phyloP scores from a whole-genome alignment of 2,797 vertebrate genomes.

The Diplodus puntazzo region DNA sequence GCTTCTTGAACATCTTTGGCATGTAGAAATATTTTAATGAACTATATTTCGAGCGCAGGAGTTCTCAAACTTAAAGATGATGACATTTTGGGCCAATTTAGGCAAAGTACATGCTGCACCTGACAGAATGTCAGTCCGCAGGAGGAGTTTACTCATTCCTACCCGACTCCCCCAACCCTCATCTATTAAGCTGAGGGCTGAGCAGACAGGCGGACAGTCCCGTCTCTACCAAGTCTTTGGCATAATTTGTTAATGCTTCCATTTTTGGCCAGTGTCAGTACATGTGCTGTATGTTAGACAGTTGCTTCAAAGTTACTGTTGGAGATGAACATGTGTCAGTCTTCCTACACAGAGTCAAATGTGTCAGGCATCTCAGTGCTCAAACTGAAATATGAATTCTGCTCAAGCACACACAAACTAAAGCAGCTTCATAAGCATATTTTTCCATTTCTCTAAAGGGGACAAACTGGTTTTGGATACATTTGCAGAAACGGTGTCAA shows the following conservation, averaged over 20 bases:
- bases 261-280: not conserved
- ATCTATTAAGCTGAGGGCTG: constrained; percentile 25
- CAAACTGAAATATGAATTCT: too few species aligned
- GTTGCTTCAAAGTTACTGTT: not conserved
- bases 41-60: constrained; percentile 11
- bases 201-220: constrained; percentile 26
- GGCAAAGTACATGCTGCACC: constrained; percentile 12
- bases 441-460: too few species aligned
- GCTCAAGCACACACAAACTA: too few species aligned
- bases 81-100: constrained; percentile 63
- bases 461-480: too few species aligned
- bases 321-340: not conserved
- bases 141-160: constrained; percentile 24
- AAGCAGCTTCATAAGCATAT: too few species aligned
- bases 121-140: constrained; percentile 55
- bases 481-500: too few species aligned
- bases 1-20: not conserved
- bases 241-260: constrained; percentile 7
- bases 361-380: not conserved
- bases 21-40: constrained; percentile 45
- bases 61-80: constrained; percentile 20
- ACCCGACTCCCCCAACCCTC: constrained; percentile 13
- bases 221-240: not conserved
- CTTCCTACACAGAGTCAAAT: not conserved
- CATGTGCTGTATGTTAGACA: not conserved